Conservation (phyloP, 2,888 invertebrate genomes). For the Drosophila emarginata region DNA sequence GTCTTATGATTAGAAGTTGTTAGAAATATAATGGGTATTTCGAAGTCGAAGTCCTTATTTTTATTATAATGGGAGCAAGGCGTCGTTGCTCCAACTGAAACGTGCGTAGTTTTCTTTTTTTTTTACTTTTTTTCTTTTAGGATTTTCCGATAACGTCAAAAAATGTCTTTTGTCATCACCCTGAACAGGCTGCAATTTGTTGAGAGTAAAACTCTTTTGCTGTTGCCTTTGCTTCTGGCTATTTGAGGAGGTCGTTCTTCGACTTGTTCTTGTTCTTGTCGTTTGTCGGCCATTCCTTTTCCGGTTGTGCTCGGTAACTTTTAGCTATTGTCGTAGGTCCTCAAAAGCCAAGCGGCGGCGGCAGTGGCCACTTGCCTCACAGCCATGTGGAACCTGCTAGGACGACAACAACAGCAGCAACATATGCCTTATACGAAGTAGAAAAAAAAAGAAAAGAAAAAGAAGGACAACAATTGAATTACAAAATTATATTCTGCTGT, state of each 20-base stretch:
- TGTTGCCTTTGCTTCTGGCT: conserved; percentile 15
- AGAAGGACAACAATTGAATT: conserved; percentile 71
- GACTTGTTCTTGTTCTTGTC: conserved; percentile 44
- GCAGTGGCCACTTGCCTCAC: conserved; percentile 41
- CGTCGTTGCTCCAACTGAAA: neutral
- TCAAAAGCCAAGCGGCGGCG: conserved; percentile 47
- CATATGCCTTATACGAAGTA: conserved; percentile 47
- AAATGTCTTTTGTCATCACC: neutral
- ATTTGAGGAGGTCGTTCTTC: conserved; percentile 14
- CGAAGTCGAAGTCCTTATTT: neutral
- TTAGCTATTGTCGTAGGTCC: conserved; percentile 74
- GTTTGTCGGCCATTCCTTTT: conserved; percentile 55
- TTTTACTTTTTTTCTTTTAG: too few relatives aligned
- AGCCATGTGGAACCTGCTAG: conserved; percentile 44
- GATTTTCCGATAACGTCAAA: conserved; percentile 1
- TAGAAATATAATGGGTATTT: neutral
- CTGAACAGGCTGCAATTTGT: conserved; percentile 41
- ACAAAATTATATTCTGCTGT: conserved; percentile 61
- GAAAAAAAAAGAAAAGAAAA: conserved; percentile 20
- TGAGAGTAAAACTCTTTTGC: conserved; percentile 14
- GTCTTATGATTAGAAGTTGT: too few relatives aligned
- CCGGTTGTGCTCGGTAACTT: conserved; percentile 52
- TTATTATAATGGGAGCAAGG: too few relatives aligned
- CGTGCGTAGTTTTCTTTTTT: neutral
- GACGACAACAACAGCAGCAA: conserved; percentile 26